Base-by-base conservation (phyloP, 2,888 invertebrate genomes). In the Marronus borbonicus region DNA sequence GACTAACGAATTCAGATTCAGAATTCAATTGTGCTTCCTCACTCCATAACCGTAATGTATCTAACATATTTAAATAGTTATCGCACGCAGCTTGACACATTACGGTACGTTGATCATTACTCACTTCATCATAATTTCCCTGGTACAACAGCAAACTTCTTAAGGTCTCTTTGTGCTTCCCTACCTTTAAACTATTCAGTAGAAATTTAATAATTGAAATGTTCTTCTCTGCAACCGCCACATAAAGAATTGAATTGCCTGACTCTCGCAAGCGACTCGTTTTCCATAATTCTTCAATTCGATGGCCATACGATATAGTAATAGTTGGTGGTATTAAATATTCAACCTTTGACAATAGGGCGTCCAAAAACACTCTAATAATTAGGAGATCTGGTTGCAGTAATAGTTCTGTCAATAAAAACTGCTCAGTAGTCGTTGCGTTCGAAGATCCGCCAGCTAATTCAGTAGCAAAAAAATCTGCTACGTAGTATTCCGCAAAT, bases 401-500 rank as follows among this genome's bases (percentile, higher is more conserved):
- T n/a, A 65, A 8, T 17, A 65, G 14, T 4, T 65, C 39, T 17
- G 28, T 65, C 3, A 65, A 39, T 10, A 65, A 44, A 39, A 65
- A 65, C 36, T 65, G 36, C n/a, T 17, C 17, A 8, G 17, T 17
- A 5, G 31, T 10, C 8, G 8, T 3, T 17, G 36, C 4, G 10
- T 36, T 39, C 14, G 65, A 55, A 17, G 55, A 55, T 55, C 14
- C 7, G 1, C n/a, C 8, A 1, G 10, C 17, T 17, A 65, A 65
- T 17, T 65, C n/a, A 17, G n/a, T 7, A 7, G 17, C 36, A 17
- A 65, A 65, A 44, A 65, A 65, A 39, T 65, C 65, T 36, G 39
- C 39, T 36, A 20, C 65, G 14, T 39, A 65, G 36, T 65, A 65
- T 14, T 65, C 65, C 2, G 65, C 36, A n/a, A 65, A 65, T 7